Conservation (phyloP, 2,888 invertebrate species). For the Halictus quadricinctus region DNA sequence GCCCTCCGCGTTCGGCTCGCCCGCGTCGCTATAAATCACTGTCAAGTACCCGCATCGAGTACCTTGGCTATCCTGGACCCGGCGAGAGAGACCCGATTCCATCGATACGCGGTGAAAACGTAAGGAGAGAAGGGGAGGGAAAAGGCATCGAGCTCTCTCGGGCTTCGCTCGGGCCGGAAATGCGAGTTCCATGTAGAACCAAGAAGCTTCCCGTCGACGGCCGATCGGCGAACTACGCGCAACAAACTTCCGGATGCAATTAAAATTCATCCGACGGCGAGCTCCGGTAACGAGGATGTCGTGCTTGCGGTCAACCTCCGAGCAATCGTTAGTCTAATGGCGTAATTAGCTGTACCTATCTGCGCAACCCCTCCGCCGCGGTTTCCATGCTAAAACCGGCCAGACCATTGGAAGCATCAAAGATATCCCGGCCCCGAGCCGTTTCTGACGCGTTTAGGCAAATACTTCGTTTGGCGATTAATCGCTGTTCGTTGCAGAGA, state of each 20-base stretch:
- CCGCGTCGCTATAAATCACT: constrained; percentile 46
- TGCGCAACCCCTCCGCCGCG: not conserved
- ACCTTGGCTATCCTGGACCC: not conserved
- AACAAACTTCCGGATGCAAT: constrained; percentile 71
- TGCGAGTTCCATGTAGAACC: constrained; percentile 9
- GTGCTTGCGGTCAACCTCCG: constrained; percentile 28
- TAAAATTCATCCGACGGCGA: constrained; percentile 71
- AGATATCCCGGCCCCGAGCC: not conserved
- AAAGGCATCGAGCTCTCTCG: not conserved
- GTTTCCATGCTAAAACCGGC: not conserved
- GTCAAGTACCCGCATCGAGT: constrained; percentile 27
- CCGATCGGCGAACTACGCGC: constrained; percentile 27
- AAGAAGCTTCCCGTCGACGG: not conserved
- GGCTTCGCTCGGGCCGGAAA: constrained; percentile 2
- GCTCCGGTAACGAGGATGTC: constrained; percentile 18
- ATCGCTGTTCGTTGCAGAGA: not conserved
- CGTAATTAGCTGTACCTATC: constrained; percentile 42
- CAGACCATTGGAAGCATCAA: not conserved
- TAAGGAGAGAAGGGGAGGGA: not conserved
- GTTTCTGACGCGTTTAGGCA: not conserved
- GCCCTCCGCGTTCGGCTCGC: not conserved
- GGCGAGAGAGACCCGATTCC: constrained; percentile 22
- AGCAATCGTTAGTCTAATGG: constrained; percentile 39
- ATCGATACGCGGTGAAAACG: constrained; percentile 19
- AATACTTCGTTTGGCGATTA: not conserved